A percentile compares a stretch with the other conserved stretches of the same genome.
Conservation (phyloP, 2,888 invertebrate species). For the Meteorus cinctellus region DNA sequence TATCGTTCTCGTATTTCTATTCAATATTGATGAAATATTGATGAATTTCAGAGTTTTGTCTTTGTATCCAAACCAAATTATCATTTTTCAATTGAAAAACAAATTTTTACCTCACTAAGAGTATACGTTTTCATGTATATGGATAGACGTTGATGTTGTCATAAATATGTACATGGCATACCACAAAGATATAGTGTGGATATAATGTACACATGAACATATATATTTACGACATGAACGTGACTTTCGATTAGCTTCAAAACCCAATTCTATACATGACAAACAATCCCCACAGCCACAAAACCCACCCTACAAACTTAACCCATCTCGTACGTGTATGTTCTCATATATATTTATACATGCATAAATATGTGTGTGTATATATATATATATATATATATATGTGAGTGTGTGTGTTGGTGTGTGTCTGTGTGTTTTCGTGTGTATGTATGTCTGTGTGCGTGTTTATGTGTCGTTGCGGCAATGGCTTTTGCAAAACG, state of each 20-base stretch:
- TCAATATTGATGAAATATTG: too few species aligned
- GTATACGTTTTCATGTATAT: too few species aligned
- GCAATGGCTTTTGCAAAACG: conserved; percentile 17
- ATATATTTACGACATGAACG: conserved; percentile 1
- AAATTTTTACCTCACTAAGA: too few species aligned
- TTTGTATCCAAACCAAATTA: too few species aligned
- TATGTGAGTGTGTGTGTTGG: background rate
- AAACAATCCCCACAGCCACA: conserved; percentile 13
- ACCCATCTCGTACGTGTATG: background rate
- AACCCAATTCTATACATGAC: conserved; percentile 3
- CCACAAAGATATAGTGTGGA: background rate
- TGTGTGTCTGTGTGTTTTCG: background rate
- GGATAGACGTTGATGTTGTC: too few species aligned
- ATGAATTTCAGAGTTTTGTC: too few species aligned
- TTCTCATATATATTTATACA: background rate
- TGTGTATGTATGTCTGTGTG: background rate
- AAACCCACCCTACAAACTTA: conserved; percentile 14
- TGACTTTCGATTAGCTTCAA: background rate
- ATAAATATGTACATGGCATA: too few species aligned
- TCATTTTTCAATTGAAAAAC: too few species aligned
- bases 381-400: background rate
- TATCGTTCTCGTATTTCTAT: too few species aligned
- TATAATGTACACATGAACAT: background rate
- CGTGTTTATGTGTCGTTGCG: too few species aligned
- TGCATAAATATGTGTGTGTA: background rate